Conservation (phyloP, 2,888 invertebrate genomes). For the Noctua janthina region DNA sequence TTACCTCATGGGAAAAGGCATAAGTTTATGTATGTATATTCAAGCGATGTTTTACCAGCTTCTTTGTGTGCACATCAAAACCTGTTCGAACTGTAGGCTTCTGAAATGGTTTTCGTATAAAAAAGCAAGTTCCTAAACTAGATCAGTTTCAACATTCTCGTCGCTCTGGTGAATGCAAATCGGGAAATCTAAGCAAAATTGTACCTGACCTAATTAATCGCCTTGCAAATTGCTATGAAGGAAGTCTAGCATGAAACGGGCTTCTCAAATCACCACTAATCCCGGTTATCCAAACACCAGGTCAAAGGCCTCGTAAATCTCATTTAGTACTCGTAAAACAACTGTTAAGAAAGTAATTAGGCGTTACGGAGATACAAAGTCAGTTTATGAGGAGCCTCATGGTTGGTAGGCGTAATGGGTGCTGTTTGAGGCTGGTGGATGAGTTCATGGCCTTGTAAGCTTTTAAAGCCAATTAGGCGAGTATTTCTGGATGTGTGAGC, state of each 20-base stretch:
- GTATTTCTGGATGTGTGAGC: neutral
- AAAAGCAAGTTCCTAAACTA: neutral
- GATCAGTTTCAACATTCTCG: neutral
- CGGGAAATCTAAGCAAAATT: neutral
- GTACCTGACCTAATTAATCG: neutral
- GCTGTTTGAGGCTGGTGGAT: neutral
- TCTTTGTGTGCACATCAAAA: neutral
- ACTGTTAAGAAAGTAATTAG: conserved; percentile 62
- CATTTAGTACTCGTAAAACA: conserved; percentile 53
- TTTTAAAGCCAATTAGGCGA: neutral
- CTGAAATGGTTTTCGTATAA: neutral
- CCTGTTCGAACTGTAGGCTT: neutral
- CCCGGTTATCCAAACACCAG: conserved; percentile 35
- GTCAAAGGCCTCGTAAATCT: conserved; percentile 65
- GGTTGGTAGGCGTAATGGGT: conserved; percentile 3
- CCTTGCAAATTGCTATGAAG: neutral
- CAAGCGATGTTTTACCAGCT: neutral
- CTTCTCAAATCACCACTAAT: neutral
- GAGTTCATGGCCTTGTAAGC: conserved; percentile 17
- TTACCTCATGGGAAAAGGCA: neutral
- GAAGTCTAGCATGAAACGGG: conserved; percentile 19
- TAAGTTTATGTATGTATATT: neutral
- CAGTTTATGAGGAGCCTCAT: conserved; percentile 40
- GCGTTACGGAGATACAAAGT: conserved; percentile 45
- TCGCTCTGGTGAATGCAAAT: neutral